Conservation (phyloP, 2,797 vertebrate genomes). For the Delichon dasypus region DNA sequence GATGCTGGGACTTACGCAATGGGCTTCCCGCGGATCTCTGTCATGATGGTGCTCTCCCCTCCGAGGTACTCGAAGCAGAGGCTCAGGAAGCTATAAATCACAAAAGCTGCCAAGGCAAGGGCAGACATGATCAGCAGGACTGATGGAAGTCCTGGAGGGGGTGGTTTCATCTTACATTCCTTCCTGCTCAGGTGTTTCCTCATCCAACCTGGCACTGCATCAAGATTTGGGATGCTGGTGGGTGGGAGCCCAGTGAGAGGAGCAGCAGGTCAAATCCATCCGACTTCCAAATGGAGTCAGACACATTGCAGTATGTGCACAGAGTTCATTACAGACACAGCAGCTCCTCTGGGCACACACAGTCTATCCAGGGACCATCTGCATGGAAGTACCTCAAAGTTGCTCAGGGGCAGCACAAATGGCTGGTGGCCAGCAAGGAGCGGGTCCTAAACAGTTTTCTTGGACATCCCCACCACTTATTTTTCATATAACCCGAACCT, state of each 20-base stretch:
- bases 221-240: neutral
- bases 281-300: neutral
- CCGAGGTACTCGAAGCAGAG: constrained; percentile 97
- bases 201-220: neutral
- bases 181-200: neutral
- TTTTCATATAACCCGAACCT: neutral
- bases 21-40: constrained; percentile 93
- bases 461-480: neutral
- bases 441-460: neutral
- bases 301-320: rapidly evolving
- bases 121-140: neutral
- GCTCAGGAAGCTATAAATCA: constrained; percentile 97
- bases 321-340: neutral
- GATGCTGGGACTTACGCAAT: constrained; percentile 81
- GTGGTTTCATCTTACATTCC: neutral
- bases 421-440: neutral
- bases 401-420: neutral
- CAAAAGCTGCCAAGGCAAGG: constrained; percentile 85
- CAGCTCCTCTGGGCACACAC: neutral
- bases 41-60: constrained; percentile 95
- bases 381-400: neutral
- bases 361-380: neutral
- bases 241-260: neutral
- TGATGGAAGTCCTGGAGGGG: neutral
- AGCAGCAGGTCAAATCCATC: neutral